Evolutionary conservation across 1,140 invertebrate species (phyloP), one percentile per base, ranked within the genome.

Genomic region (Drosophila ohnishii): DNA sequence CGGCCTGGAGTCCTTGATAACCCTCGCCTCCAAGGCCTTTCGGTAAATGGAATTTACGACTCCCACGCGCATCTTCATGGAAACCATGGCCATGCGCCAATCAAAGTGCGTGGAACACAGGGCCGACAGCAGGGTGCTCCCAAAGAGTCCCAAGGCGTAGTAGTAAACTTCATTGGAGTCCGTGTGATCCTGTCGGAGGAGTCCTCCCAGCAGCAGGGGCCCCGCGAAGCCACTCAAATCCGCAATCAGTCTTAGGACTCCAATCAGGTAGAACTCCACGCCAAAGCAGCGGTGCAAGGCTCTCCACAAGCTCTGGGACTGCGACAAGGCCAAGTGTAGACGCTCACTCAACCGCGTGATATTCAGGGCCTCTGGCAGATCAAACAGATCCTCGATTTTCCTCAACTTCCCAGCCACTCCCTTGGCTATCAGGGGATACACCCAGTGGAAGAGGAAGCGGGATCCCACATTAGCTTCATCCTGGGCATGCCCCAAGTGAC

Each of bases 41-140:
- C 95, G 93, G 82, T 99, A 98, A 50, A 99, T 94, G 7, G 95
- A 94, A 11, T 96, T 95, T 5, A 99, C 94, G 28, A 99, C 93
- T 19, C 97, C 94, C 16, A 95, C 95, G 58, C 97, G 93, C 89
- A 99, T 96, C 93, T 98, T 98, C 25, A 99, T 93, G 22, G 95
- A 95, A 19, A 99, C 95, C 78, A 97, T 93, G 1, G 95, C 94
- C 93, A 99, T 96, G 56, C 94, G 93, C 93, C 98, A 99, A 86
- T 96, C 96, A 92, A 98, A 99, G 90, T 99, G 98, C 3, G 95
- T 94, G 76, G 95, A 95, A 77, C 95, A 96, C 40, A 99, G 92
- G 0, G 98, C 94, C 59, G 93, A 94, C 45, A 96, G 85, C 25
- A 97, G 75, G 8, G 95, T 94, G 25, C 94, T 93, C 2, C 92